Conservation (phyloP, 2,888 invertebrate genomes). For the Drosophila recens region DNA sequence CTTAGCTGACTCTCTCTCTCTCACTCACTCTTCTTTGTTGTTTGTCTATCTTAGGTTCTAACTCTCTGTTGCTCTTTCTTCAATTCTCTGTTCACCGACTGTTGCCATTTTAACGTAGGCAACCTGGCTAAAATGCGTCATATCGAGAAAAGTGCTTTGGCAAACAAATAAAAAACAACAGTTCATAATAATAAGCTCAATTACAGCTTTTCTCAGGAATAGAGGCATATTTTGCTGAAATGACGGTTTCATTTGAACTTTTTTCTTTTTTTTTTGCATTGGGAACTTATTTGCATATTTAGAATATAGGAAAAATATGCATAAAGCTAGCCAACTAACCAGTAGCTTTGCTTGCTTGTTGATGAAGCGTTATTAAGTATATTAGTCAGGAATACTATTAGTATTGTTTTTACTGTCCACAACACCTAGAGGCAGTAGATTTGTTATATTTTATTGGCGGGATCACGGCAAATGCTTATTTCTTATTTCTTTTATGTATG, state of each 20-base stretch:
- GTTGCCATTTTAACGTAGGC: conserved; percentile 69
- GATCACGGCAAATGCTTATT: too few relatives aligned
- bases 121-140: conserved; percentile 35
- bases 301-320: too few relatives aligned
- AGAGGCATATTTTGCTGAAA: conserved; percentile 24
- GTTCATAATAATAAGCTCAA: conserved; percentile 60
- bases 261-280: background rate
- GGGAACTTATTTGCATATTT: too few relatives aligned
- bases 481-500: too few relatives aligned
- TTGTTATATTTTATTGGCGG: too few relatives aligned
- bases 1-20: conserved; percentile 10
- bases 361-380: too few relatives aligned
- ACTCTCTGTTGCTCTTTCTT: conserved; percentile 16
- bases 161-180: conserved; percentile 19
- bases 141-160: conserved; percentile 44
- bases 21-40: conserved; percentile 3
- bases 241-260: conserved; percentile 37
- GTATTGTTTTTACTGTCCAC: too few relatives aligned
- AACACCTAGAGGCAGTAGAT: too few relatives aligned
- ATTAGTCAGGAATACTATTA: too few relatives aligned
- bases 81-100: conserved; percentile 35
- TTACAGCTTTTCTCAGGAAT: conserved; percentile 38
- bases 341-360: too few relatives aligned
- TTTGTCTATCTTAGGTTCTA: conserved; percentile 7
- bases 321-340: too few relatives aligned